phyloP scores from a whole-genome alignment of 2,888 invertebrate genomes.

The Eupeodes luniger region DNA sequence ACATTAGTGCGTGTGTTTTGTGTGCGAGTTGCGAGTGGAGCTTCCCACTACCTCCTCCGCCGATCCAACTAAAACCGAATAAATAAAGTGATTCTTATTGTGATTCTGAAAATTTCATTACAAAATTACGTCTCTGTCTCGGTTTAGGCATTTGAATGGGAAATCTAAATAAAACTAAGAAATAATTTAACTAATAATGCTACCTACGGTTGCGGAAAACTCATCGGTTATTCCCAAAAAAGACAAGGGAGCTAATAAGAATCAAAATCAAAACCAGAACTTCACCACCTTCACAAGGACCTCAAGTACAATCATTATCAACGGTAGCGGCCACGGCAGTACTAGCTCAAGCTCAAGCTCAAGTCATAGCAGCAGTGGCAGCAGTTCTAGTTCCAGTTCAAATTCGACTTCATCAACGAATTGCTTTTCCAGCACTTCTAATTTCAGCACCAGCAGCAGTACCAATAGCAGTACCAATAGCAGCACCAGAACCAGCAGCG shows the following conservation, averaged over 20 bases:
- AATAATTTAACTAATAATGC: conserved; percentile 43
- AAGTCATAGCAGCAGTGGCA: too few relatives aligned
- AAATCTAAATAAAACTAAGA: conserved; percentile 16
- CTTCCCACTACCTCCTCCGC: background rate
- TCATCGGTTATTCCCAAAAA: background rate
- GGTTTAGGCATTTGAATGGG: conserved; percentile 21
- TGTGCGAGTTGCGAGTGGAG: background rate
- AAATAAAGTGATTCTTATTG: conserved; percentile 1
- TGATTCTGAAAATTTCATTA: background rate
- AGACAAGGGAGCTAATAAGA: conserved; percentile 6
- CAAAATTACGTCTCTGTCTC: background rate
- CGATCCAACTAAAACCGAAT: background rate
- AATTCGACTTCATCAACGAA: too few relatives aligned
- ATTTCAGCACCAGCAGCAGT: background rate
- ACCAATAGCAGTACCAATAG: background rate
- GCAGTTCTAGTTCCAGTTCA: too few relatives aligned
- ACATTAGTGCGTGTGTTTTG: conserved; percentile 59
- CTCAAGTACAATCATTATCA: background rate
- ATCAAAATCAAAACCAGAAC: background rate
- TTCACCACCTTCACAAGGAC: background rate
- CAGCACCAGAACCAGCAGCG: conserved; percentile 3
- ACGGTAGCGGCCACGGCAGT: conserved; percentile 1
- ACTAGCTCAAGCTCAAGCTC: too few relatives aligned
- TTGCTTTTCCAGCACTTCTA: too few relatives aligned
- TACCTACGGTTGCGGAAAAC: conserved; percentile 20